phyloP scores from a whole-genome alignment of 2,113 vertebrate genomes.

The Craseonycteris thonglongyai region DNA sequence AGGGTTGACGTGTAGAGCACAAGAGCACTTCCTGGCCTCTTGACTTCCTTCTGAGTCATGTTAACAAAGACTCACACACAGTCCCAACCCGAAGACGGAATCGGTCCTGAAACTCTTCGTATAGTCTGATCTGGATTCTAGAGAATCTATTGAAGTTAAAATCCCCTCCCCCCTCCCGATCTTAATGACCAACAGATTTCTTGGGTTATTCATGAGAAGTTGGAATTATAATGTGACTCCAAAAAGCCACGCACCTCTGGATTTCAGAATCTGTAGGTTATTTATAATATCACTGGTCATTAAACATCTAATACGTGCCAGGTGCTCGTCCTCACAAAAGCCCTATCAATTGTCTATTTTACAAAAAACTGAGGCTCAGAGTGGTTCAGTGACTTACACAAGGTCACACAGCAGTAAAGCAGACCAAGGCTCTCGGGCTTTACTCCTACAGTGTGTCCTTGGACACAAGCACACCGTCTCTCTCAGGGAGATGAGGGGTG shows the following conservation, averaged over 20 bases:
- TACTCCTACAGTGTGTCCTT: no score
- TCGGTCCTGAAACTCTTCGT: background rate
- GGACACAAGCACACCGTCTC: no score
- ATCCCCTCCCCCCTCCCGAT: background rate
- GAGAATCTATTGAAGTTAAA: background rate
- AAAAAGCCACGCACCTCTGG: background rate
- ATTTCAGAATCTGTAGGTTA: background rate
- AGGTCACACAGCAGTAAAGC: no score
- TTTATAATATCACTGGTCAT: background rate
- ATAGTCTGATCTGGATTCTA: background rate
- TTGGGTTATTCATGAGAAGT: background rate
- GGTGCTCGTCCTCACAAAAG: background rate
- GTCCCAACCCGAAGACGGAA: fast-evolving
- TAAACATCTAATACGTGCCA: background rate
- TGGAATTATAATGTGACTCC: background rate
- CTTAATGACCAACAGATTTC: background rate
- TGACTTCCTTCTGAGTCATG: background rate
- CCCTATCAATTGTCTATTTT: background rate
- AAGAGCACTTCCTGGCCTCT: background rate
- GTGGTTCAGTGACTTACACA: no score
- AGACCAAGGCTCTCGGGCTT: no score
- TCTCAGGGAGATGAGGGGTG: no score
- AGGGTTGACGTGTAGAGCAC: no score
- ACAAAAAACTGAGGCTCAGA: background rate
- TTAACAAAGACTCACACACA: background rate